A percentile compares a stretch with the other conserved stretches of the same genome.
Conservation (phyloP, 1,140 invertebrate species). For the Penaeus indicus region DNA sequence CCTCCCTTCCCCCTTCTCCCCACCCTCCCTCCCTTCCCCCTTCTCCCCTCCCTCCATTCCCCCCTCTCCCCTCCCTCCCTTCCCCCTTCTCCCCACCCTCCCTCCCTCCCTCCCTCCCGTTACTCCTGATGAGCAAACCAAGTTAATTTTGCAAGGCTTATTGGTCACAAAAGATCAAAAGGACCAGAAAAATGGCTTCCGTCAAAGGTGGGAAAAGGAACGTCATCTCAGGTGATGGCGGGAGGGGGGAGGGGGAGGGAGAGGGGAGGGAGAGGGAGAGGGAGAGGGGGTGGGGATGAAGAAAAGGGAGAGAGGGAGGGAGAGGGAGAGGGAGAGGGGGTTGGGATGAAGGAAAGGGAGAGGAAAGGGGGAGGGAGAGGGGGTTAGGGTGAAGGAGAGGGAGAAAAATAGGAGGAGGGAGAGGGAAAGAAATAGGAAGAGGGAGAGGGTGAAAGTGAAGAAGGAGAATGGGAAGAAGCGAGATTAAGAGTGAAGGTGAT, state of each 20-base stretch:
- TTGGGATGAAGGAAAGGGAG: background rate
- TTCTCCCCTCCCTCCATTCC: background rate
- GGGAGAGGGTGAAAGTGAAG: too few relatives aligned
- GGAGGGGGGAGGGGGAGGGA: too few relatives aligned
- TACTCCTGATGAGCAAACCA: conserved; percentile 36
- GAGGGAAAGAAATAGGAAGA: background rate
- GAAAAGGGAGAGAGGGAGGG: background rate
- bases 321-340: background rate
- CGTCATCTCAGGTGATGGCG: conserved; percentile 31
- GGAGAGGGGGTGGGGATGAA: background rate
- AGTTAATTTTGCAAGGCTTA: conserved; percentile 57
- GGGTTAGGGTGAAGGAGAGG: too few relatives aligned
- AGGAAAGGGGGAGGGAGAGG: background rate
- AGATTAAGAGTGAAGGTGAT: too few relatives aligned
- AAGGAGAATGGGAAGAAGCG: background rate
- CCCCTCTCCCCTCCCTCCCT: background rate
- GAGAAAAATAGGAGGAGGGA: too few relatives aligned
- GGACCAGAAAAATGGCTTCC: conserved; percentile 37
- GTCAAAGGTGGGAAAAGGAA: conserved; percentile 36
- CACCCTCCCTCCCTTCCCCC: background rate
- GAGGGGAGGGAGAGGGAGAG: background rate
- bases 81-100: background rate
- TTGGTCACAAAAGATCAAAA: conserved; percentile 53
- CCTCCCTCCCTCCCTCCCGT: background rate
- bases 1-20: background rate